Evolutionary conservation across 2,888 invertebrate genomes (phyloP), one percentile per base, ranked within the genome.

Genomic region (Clepsis dumicolana): DNA sequence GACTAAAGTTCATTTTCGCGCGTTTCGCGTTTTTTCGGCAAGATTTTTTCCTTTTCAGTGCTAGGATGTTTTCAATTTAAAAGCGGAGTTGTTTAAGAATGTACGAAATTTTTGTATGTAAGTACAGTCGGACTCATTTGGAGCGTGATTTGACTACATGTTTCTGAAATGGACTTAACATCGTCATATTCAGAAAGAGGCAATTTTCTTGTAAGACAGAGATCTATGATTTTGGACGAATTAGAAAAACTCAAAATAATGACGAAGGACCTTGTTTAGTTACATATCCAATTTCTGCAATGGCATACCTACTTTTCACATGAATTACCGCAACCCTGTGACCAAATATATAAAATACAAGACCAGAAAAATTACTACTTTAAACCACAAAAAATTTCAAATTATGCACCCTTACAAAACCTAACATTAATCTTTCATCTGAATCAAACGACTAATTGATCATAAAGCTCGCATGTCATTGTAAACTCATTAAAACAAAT

Each of bases 1-100:
- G 24, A 53, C 72, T 82, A 83, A 76, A 78, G 81, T 78, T 77
- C 79, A 77, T 75, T 83, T 82, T 84, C 61, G 65, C 67, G 61
- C 53, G 67, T 52, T 62, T 48, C 32, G 35, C 14, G 64, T 70
- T 73, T 75, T 76, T 74, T 70, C 10, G 32, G 12, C 2, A 52
- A 68, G 59, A 59, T 65, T 69, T 69, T 71, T 63, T 62, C 71
- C 53, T 65, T 68, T 52, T 63, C 61, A 48, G 62, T 48, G 66
- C 69, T 70, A 63, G 68, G 64, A 68, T 68, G 52, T 69, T 64
- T 69, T 68, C 68, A 64, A 63, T 68, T 68, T 64, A 48, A 50
- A 62, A 62, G 67, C 38, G 50, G 44, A 62, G 38, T 67, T 67
- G 67, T 62, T 57, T 67, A 67, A 57, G 62, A 67, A 29, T 67